Evolutionary conservation across 1,140 invertebrate species (phyloP), one percentile per base, ranked within the genome.

Genomic region (Ganaspis sp.): DNA sequence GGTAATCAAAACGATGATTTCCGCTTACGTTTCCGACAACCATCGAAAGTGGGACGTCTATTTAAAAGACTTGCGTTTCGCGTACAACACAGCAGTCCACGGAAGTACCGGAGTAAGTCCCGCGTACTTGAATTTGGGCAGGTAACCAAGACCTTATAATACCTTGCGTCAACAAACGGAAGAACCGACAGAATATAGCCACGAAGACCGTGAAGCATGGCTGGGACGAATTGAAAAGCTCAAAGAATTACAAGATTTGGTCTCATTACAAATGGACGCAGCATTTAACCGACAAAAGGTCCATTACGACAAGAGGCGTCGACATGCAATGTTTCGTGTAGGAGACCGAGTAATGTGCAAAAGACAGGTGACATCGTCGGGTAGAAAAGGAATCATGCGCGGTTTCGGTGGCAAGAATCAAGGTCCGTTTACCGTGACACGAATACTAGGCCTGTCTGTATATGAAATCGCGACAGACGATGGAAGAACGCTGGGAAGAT

Each of bases 201-300:
- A 4, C 38, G 11, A 40, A 40, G 12, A 40, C 1, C 8, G 8
- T 6, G 12, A 9, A 9, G 8, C 1, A 4, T 40, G 38, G 38
- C 38, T 12, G 15, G 12, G n/a, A 4, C 9, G 42, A 1, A 45
- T 45, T 15, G 42, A 45, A 45, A 45, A 45, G 15, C 42, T 45
- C 12, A 45, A 45, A 45, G 42, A 45, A 15, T 45, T 45, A 45
- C 12, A 45, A 45, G 42, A 45, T 15, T 15, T 45, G 5, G 29
- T 70, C 5, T 70, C 69, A 12, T 70, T 70, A 70, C 29, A 37
- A 37, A 70, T 72, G n/a, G 42, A 42, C n/a, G 23, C 1, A 6
- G n/a, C 1, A 21, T 12, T 49, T n/a, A 42, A 21, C 15, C 5
- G 17, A 1, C 34, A 45, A 29, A 21, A 49, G 21, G n/a, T 21